phyloP scores from a whole-genome alignment of 1,140 invertebrate genomes.

The Drosophila carrolli region DNA sequence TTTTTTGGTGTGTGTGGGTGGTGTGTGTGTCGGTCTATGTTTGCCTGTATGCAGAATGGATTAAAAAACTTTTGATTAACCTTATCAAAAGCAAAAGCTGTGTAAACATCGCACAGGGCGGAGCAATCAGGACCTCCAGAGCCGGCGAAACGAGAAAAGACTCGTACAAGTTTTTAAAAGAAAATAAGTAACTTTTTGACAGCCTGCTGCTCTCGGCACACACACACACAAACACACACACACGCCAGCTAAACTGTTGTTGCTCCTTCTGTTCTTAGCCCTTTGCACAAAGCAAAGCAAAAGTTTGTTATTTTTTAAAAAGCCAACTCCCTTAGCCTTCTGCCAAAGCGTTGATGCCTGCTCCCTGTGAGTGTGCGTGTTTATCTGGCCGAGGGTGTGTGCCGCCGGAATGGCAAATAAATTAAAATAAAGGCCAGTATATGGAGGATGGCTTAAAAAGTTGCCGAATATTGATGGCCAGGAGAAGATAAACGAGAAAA shows the following conservation, averaged over 20 bases:
- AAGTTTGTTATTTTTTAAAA: slow-evolving; percentile 73
- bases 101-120: slow-evolving; percentile 74
- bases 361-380: slow-evolving; percentile 7
- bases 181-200: slow-evolving; percentile 83
- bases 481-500: slow-evolving; percentile 37
- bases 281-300: slow-evolving; percentile 74
- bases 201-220: slow-evolving; percentile 61
- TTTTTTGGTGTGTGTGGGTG: background rate
- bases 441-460: slow-evolving; percentile 53
- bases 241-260: slow-evolving; percentile 57
- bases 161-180: slow-evolving; percentile 81
- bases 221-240: slow-evolving; percentile 57
- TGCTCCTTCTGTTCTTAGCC: slow-evolving; percentile 47
- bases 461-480: slow-evolving; percentile 44
- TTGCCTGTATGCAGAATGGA: slow-evolving; percentile 81
- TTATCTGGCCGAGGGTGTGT: slow-evolving; percentile 21
- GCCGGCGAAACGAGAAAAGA: slow-evolving; percentile 54
- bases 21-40: slow-evolving; percentile 61
- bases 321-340: slow-evolving; percentile 74
- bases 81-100: slow-evolving; percentile 83
- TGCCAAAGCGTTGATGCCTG: slow-evolving; percentile 35
- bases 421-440: slow-evolving; percentile 74
- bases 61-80: slow-evolving; percentile 84
- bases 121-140: slow-evolving; percentile 61
- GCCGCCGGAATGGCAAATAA: slow-evolving; percentile 62